These are phyloP conservation scores for Disparrhopalites patrizii DNA, from an alignment of 2,888 invertebrate species.

Conservation along the genomic window DNA sequence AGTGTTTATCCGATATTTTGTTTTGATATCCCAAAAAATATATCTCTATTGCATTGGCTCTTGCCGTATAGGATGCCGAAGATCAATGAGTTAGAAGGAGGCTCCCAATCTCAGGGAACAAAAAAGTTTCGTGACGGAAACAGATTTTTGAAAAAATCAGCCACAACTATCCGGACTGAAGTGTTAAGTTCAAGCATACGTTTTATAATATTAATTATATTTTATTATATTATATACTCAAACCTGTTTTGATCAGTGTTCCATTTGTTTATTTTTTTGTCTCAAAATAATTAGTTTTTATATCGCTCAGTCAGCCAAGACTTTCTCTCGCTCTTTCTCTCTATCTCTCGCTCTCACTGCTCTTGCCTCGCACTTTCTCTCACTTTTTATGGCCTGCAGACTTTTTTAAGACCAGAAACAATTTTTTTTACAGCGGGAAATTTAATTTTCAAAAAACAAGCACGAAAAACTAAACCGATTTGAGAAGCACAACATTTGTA, in stretches of 20 bases:
- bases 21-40: too few species aligned
- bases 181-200: conserved; percentile 40
- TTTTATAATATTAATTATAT: conserved; percentile 15
- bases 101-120: conserved; percentile 33
- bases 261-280: not conserved
- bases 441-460: too few species aligned
- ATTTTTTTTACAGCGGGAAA: too few species aligned
- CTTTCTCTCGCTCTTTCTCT: not conserved
- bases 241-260: not conserved
- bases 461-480: too few species aligned
- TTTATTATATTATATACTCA: not conserved
- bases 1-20: conserved; percentile 28
- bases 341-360: too few species aligned
- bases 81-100: conserved; percentile 46
- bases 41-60: too few species aligned
- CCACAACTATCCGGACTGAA: conserved; percentile 35
- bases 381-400: too few species aligned
- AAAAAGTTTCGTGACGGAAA: conserved; percentile 43
- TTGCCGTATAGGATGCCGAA: conserved; percentile 43
- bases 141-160: conserved; percentile 38
- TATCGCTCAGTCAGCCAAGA: not conserved
- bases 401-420: too few species aligned
- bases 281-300: not conserved
- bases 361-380: not conserved
- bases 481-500: too few species aligned